Evolutionary conservation across 2,888 invertebrate genomes (phyloP), one percentile per base, ranked within the genome.

Genomic region (Drosophila greeni): DNA sequence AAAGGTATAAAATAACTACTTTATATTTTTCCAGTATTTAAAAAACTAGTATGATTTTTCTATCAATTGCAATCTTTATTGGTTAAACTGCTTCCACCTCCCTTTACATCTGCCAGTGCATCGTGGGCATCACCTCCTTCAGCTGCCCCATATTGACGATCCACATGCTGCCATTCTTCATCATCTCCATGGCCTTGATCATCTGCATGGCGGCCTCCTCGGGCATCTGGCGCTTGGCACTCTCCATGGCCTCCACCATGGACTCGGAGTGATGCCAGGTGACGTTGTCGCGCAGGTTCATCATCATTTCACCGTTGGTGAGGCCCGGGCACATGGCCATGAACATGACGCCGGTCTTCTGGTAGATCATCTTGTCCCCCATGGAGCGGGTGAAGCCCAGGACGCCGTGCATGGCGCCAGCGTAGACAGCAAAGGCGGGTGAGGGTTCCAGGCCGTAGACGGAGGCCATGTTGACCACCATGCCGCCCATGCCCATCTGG

Each of bases 81-180:
- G 7, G 4, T 14, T 29, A 14, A 12, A 2, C 20, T 29, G 5
- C 29, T 12, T 5, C 12, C 12, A 3, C 24, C 6, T 18, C 3
- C 2, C 3, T 14, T 20, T 75, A 85, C 79, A 82, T 75, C 37
- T 86, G 81, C 86, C 85, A 87, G 42, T 87, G 74, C 39, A 75
- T 72, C 34, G 77, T 79, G 45, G 85, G 79, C 60, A 73, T 71
- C 20, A 86, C 78, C 58, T 88, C 88, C 64, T 86, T 84, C 26
- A 88, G 68, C 42, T 84, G 80, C 0, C 86, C 87, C 72, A 79
- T 71, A 48, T 81, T 83, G 20, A 85, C 76, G 26, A 88, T 82
- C 76, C 87, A 88, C 70, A 88, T 72, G 56, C 85, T 86, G 48
- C 87, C 88, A 66, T 88, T 88, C 67, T 88, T 86, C 76, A 83